These are phyloP conservation scores for Larimichthys polyactis DNA, from an alignment of 2,113 vertebrate genomes.

Conservation along the genomic window DNA sequence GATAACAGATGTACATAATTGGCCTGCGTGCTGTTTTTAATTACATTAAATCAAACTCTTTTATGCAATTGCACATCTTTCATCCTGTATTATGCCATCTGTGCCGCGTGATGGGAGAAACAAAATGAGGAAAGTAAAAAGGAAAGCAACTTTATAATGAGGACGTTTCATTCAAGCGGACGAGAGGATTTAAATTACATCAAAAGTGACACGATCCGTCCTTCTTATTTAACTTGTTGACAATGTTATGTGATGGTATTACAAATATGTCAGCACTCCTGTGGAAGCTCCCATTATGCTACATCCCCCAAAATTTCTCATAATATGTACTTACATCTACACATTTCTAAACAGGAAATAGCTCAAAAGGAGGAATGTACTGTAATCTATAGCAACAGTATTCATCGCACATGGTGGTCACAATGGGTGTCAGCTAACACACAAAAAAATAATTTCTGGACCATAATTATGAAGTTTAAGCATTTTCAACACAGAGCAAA, in stretches of 20 bases:
- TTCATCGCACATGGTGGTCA: background rate
- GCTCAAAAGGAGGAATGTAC: background rate
- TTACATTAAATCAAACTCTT: background rate
- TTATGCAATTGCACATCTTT: constrained; percentile 2
- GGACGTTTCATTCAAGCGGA: background rate
- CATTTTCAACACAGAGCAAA: background rate
- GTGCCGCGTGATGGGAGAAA: background rate
- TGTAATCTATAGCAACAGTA: background rate
- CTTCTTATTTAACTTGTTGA: constrained; percentile 2
- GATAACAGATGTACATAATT: background rate
- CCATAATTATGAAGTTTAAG: background rate
- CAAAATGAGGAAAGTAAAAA: constrained; percentile 7
- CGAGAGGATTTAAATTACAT: constrained; percentile 3
- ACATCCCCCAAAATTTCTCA: background rate
- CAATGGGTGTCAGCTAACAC: background rate
- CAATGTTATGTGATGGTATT: background rate
- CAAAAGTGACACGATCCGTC: background rate
- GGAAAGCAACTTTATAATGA: background rate
- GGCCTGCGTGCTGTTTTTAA: background rate
- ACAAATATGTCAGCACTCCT: background rate
- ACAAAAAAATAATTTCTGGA: background rate
- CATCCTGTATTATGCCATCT: constrained; percentile 11
- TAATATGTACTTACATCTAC: background rate
- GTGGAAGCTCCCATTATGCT: background rate
- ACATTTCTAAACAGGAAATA: background rate